Conservation (phyloP, 2,888 invertebrate species). For the Aspidiotus rigidus region DNA sequence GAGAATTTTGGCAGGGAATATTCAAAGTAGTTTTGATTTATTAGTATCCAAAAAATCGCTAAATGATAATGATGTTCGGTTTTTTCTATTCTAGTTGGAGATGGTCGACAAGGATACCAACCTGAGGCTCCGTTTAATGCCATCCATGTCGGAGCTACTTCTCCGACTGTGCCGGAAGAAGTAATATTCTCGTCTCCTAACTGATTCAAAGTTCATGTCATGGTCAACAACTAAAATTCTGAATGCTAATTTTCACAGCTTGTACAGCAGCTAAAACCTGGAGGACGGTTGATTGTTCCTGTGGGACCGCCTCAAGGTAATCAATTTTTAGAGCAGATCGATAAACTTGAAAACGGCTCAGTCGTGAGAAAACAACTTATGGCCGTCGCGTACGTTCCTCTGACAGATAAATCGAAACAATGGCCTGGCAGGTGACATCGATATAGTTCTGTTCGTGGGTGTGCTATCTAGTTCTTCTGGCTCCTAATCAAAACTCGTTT, state of each 20-base stretch:
- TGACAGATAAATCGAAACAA: slow-evolving; percentile 74
- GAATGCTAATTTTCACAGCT: slow-evolving; percentile 49
- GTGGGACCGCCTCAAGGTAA: slow-evolving; percentile 77
- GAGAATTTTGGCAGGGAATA: too few species aligned
- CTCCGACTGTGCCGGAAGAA: slow-evolving; percentile 56
- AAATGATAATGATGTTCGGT: slow-evolving; percentile 15
- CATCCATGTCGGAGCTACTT: slow-evolving; percentile 88
- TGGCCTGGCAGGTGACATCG: slow-evolving; percentile 46
- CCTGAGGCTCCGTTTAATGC: slow-evolving; percentile 76
- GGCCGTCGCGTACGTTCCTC: slow-evolving; percentile 94
- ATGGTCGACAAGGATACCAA: slow-evolving; percentile 72
- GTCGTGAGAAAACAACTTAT: slow-evolving; percentile 68
- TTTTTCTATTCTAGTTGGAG: slow-evolving; percentile 56
- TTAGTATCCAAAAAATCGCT: too few species aligned
- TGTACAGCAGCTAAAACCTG: slow-evolving; percentile 77
- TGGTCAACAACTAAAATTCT: too few species aligned
- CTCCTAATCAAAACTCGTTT: background rate
- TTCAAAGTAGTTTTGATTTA: background rate
- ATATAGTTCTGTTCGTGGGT: too few species aligned
- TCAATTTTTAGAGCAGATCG: slow-evolving; percentile 82
- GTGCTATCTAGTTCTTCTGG: background rate
- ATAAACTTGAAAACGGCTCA: slow-evolving; percentile 73
- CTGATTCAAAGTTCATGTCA: too few species aligned
- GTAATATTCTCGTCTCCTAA: too few species aligned
- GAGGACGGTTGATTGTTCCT: slow-evolving; percentile 85